A percentile compares a stretch with the other conserved stretches of the same genome.
phyloP scores from a whole-genome alignment of 2,888 invertebrate species.

The Camponotus fellah region DNA sequence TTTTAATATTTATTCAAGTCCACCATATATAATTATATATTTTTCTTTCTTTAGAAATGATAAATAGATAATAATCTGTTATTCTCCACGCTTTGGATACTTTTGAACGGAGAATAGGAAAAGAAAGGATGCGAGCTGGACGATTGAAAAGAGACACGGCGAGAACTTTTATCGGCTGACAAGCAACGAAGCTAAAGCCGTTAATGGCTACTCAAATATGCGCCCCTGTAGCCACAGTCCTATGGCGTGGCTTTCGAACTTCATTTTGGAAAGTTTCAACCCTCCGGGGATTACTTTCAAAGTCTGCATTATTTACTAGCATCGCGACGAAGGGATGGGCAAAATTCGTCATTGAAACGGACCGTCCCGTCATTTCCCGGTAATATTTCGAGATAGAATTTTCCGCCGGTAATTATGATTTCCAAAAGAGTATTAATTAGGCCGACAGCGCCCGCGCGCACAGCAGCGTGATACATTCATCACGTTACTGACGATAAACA shows the following conservation, averaged over 20 bases:
- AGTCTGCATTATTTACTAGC: conserved; percentile 76
- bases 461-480: conserved; percentile 48
- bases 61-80: conserved; percentile 60
- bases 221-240: conserved; percentile 70
- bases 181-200: conserved; percentile 79
- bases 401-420: conserved; percentile 47
- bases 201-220: conserved; percentile 82
- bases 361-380: conserved; percentile 37
- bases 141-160: conserved; percentile 56
- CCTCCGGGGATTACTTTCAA: conserved; percentile 70
- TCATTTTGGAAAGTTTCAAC: conserved; percentile 78
- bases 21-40: not conserved
- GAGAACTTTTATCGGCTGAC: conserved; percentile 79
- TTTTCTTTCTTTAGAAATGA: conserved; percentile 2
- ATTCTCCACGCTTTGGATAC: conserved; percentile 66
- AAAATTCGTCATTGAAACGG: conserved; percentile 55
- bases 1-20: not conserved
- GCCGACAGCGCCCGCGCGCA: conserved; percentile 40
- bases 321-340: conserved; percentile 40
- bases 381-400: conserved; percentile 52
- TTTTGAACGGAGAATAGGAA: conserved; percentile 49
- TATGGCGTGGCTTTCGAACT: conserved; percentile 77
- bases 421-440: conserved; percentile 49
- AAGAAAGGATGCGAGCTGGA: conserved; percentile 37
- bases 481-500: conserved; percentile 48